Evolutionary conservation across 2,888 invertebrate genomes (phyloP), one percentile per base, ranked within the genome.

Genomic region (Caenorhabditis sp.): DNA sequence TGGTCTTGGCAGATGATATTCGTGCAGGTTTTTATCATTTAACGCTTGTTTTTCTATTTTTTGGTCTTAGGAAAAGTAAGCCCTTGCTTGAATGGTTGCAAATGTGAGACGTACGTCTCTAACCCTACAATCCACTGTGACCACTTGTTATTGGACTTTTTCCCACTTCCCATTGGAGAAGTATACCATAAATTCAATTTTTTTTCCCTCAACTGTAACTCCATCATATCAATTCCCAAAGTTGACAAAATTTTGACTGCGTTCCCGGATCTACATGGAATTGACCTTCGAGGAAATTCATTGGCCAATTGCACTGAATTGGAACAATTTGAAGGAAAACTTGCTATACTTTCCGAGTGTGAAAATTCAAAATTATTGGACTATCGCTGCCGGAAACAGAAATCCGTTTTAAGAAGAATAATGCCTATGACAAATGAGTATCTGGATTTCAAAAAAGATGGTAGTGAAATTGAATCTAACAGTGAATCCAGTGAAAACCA

Each of bases 191-290:
- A 18, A 0, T 64, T n/a, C 64, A 51, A 64, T 20, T 64, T 64
- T 32, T 13, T 64, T 2, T 32, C 50, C 4, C 51, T 64, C 2
- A 51, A 32, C 0, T 64, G 64, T 22, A 64, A 64, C 35, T 2
- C 13, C 0, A 50, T 64, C 51, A 11, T 0, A 1, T 32, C 28
- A 1, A 3, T 64, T 9, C 64, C 64, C 0, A 6, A 8, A 2
- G 11, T 28, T 0, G 22, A 35, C 1, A 20, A 51, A 22, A 51
- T 64, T 13, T 18, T 18, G 8, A 0, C 13, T 4, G 50, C 64
- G 0, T 64, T 51, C 35, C 64, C 64, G 3, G 50, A 64, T 4
- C 35, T 64, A 2, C 64, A 64, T 15, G 64, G 64, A 6, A 32
- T 64, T 0, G 64, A 64, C n/a, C 11, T 64, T 13, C 50, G 35